Percentiles rank a stretch among this genome's conserved stretches.
phyloP scores from a whole-genome alignment of 2,888 invertebrate species.

The Pasiphila rectangulata region DNA sequence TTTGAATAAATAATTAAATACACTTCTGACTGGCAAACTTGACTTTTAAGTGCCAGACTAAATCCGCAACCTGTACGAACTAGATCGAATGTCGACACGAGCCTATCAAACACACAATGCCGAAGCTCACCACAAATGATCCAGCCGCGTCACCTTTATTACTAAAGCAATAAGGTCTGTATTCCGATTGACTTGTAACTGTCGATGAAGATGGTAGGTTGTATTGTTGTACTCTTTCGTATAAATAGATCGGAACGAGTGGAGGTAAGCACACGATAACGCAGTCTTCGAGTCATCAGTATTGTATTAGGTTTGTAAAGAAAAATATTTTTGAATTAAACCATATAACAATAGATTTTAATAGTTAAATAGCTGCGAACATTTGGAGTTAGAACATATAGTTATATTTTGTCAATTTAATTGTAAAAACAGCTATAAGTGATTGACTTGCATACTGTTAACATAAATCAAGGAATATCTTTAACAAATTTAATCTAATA shows the following conservation, averaged over 20 bases:
- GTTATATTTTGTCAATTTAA: too few relatives aligned
- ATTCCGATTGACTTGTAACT: constrained; percentile 2
- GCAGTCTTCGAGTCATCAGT: constrained; percentile 7
- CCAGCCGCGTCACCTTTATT: constrained; percentile 8
- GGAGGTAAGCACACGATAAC: constrained; percentile 25
- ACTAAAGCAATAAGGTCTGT: not conserved
- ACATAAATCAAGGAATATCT: too few relatives aligned
- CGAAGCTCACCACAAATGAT: constrained; percentile 21
- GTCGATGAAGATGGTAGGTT: not conserved
- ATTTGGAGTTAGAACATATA: too few relatives aligned
- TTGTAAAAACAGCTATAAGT: too few relatives aligned
- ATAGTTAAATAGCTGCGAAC: too few relatives aligned
- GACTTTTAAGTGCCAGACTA: constrained; percentile 3
- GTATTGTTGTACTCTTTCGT: constrained; percentile 24
- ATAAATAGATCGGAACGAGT: constrained; percentile 24
- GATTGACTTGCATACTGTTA: too few relatives aligned
- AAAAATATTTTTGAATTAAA: not conserved
- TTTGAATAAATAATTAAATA: too few relatives aligned
- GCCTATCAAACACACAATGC: constrained; percentile 28
- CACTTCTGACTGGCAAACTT: too few relatives aligned
- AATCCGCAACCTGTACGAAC: constrained; percentile 3
- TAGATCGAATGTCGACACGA: constrained; percentile 32
- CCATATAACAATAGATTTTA: too few relatives aligned
- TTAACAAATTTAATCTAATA: too few relatives aligned
- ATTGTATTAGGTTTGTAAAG: not conserved